A percentile compares a stretch with the other conserved stretches of the same genome.
Conservation (phyloP, 1,140 invertebrate species). For the Zelostemma sp. region DNA sequence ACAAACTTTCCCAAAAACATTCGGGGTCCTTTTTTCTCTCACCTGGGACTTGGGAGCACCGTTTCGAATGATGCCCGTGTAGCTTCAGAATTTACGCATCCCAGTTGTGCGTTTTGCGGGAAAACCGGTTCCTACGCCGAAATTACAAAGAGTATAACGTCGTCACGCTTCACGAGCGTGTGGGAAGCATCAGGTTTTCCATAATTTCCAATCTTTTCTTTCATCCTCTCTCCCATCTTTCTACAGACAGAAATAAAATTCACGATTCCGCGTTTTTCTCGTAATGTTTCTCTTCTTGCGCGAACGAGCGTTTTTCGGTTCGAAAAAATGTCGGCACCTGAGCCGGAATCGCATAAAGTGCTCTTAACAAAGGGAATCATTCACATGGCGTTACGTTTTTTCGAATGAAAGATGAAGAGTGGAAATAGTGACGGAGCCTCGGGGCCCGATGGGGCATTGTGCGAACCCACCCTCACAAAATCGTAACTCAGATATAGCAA, state of each 20-base stretch:
- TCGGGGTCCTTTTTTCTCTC: constrained; percentile 36
- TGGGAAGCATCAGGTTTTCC: constrained; percentile 2
- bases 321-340: background rate
- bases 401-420: background rate
- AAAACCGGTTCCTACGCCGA: constrained; percentile 58
- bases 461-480: constrained; percentile 55
- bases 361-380: background rate
- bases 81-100: background rate
- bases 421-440: constrained; percentile 5
- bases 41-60: background rate
- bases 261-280: too few species aligned
- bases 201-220: too few species aligned
- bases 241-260: too few species aligned
- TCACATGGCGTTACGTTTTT: background rate
- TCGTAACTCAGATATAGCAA: constrained; percentile 61
- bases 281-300: too few species aligned
- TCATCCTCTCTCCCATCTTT: too few species aligned
- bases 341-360: background rate
- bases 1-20: constrained; percentile 61
- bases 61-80: background rate
- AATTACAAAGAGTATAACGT: constrained; percentile 45
- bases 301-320: background rate
- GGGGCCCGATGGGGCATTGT: constrained; percentile 32
- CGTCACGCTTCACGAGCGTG: constrained; percentile 14
- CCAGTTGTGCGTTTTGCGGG: constrained; percentile 57